These are phyloP conservation scores for Emmelina monodactyla DNA, from an alignment of 2,888 invertebrate genomes.

Conservation along the genomic window DNA sequence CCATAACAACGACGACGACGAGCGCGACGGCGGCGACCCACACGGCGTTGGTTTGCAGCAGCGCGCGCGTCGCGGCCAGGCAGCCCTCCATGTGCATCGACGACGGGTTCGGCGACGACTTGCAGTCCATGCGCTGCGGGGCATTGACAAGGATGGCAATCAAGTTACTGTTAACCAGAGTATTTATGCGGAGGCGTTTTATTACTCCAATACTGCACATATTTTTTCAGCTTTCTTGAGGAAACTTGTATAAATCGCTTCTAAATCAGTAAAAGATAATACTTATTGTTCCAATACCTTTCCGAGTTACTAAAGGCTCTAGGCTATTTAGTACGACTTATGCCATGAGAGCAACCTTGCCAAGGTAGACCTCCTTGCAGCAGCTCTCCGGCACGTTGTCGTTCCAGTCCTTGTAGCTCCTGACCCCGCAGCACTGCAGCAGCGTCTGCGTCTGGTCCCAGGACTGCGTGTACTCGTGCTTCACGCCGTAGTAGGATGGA, in stretches of 20 bases:
- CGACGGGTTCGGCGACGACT: constrained; percentile 62
- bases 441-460: constrained; percentile 90
- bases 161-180: background rate
- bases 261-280: too few relatives aligned
- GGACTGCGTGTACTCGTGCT: constrained; percentile 75
- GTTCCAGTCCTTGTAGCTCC: constrained; percentile 78
- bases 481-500: constrained; percentile 77
- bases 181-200: too few relatives aligned
- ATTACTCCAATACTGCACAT: too few relatives aligned
- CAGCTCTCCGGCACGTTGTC: constrained; percentile 78
- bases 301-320: too few relatives aligned
- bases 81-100: constrained; percentile 81
- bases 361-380: constrained; percentile 71
- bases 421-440: constrained; percentile 86
- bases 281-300: too few relatives aligned
- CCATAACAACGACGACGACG: constrained; percentile 85
- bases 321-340: too few relatives aligned
- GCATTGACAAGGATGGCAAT: background rate
- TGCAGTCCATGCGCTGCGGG: constrained; percentile 66
- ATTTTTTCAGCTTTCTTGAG: too few relatives aligned
- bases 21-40: constrained; percentile 84
- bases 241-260: too few relatives aligned
- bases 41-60: constrained; percentile 79
- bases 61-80: constrained; percentile 71
- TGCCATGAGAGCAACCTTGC: too few relatives aligned